These are phyloP conservation scores for Champsocephalus esox DNA, from an alignment of 2,797 vertebrate species.

Conservation along the genomic window DNA sequence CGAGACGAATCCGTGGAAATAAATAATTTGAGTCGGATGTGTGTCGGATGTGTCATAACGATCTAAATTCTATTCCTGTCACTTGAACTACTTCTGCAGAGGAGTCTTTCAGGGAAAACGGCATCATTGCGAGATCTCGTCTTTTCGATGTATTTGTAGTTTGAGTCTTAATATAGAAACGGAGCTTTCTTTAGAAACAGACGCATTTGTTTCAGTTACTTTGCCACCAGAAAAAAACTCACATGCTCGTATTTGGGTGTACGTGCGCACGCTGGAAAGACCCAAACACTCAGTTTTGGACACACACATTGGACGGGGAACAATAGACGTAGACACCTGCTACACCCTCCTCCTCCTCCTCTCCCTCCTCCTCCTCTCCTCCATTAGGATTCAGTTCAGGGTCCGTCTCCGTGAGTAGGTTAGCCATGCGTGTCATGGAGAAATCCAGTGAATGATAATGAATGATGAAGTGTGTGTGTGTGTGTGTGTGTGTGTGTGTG, in stretches of 20 bases:
- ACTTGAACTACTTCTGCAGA: neutral
- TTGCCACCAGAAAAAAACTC: constrained; percentile 8
- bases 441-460: constrained; percentile 85
- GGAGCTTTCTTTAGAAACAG: neutral
- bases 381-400: constrained; percentile 83
- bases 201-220: constrained; percentile 31
- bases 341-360: constrained; percentile 45
- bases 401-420: constrained; percentile 78
- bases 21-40: too few species aligned
- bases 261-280: neutral
- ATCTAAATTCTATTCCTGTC: neutral
- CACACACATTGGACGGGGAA: constrained; percentile 30
- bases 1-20: too few species aligned
- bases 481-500: constrained; percentile 45
- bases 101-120: neutral
- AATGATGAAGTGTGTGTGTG: constrained; percentile 37
- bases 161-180: constrained; percentile 24
- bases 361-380: constrained; percentile 47
- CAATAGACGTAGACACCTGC: constrained; percentile 81
- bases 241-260: neutral
- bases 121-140: neutral
- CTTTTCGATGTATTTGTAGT: constrained; percentile 11
- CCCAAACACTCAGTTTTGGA: neutral
- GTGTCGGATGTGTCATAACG: neutral
- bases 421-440: constrained; percentile 81